phyloP scores from a whole-genome alignment of 2,888 invertebrate species.

The Apodemia hepburni region DNA sequence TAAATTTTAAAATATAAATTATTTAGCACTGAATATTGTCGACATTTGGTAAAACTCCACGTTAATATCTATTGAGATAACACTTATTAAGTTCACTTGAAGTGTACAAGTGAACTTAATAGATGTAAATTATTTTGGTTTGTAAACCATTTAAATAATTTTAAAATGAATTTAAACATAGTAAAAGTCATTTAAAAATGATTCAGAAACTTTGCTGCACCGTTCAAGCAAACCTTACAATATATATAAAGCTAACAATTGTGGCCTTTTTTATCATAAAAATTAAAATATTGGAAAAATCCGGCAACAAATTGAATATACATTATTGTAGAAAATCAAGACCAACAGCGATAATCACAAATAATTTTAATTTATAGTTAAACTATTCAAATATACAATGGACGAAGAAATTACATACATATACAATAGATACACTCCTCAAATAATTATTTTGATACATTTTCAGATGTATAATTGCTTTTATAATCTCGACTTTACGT shows the following conservation, averaged over 20 bases:
- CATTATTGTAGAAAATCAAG: background rate
- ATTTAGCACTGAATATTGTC: no score
- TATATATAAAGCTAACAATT: background rate
- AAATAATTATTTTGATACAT: conserved; percentile 29
- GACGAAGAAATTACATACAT: conserved; percentile 57
- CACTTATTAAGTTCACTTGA: no score
- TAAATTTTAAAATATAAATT: no score
- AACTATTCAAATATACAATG: conserved; percentile 57
- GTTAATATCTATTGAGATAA: no score
- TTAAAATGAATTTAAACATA: no score
- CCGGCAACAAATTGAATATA: background rate
- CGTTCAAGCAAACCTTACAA: background rate
- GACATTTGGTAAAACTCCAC: no score
- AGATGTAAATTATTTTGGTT: no score
- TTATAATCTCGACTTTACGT: no score
- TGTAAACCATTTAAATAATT: no score
- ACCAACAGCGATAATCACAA: conserved; percentile 31
- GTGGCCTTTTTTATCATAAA: background rate
- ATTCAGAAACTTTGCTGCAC: no score
- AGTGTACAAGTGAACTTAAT: no score
- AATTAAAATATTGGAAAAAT: background rate
- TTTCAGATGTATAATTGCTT: conserved; percentile 1
- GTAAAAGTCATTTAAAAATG: no score
- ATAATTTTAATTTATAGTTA: conserved; percentile 40
- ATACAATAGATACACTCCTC: conserved; percentile 31